Evolutionary conservation across 2,113 vertebrate species (phyloP).

Genomic region (Anas platyrhynchos): DNA sequence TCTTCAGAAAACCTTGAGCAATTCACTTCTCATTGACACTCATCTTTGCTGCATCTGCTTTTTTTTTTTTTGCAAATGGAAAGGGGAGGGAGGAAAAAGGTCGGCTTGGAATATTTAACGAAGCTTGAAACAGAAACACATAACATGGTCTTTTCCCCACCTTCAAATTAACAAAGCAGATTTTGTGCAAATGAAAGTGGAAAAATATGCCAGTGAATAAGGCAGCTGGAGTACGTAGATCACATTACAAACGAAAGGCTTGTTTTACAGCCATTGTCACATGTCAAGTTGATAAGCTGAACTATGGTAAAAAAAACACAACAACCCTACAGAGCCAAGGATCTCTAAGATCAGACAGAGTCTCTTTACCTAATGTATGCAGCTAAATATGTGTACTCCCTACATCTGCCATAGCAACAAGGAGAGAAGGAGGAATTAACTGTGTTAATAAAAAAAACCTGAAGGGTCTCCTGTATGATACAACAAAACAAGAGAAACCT

Average conservation of each 20-base stretch:
- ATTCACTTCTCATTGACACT: slow-evolving; percentile 24
- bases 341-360: slow-evolving; percentile 43
- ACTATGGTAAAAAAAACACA: slow-evolving; percentile 47
- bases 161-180: slow-evolving; percentile 37
- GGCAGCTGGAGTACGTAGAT: background rate
- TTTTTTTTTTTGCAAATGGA: background rate
- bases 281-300: slow-evolving; percentile 57
- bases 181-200: background rate
- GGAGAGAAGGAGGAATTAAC: slow-evolving; percentile 45
- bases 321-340: background rate
- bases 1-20: slow-evolving; percentile 30
- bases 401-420: slow-evolving; percentile 60
- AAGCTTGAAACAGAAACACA: slow-evolving; percentile 36
- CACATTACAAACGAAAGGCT: slow-evolving; percentile 44
- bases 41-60: slow-evolving; percentile 56
- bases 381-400: slow-evolving; percentile 31
- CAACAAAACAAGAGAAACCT: slow-evolving; percentile 13
- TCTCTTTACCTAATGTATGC: slow-evolving; percentile 46
- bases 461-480: slow-evolving; percentile 6
- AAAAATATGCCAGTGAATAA: background rate
- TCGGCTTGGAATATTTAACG: background rate
- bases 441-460: slow-evolving; percentile 16
- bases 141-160: background rate
- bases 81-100: slow-evolving; percentile 3
- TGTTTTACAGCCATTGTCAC: slow-evolving; percentile 63